A percentile compares a stretch with the other conserved stretches of the same genome.
Conservation (phyloP, 2,888 invertebrate species). For the Callyntrura guangdongensis region DNA sequence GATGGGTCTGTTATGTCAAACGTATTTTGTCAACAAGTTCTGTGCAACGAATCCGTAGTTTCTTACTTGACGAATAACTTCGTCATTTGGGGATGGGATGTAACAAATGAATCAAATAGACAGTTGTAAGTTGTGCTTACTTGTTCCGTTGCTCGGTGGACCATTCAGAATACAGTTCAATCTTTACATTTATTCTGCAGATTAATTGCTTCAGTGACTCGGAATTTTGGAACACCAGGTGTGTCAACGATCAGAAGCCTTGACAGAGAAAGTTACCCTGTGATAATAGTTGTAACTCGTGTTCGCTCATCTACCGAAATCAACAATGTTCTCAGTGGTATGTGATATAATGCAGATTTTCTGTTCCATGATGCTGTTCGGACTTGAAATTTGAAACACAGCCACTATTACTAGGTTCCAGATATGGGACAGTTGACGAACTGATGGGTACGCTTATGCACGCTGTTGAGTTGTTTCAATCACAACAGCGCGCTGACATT, state of each 20-base stretch:
- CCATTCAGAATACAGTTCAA: not conserved
- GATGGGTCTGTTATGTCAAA: conserved; percentile 98
- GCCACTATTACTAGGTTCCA: conserved; percentile 86
- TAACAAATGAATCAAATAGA: conserved; percentile 95
- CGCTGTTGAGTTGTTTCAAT: conserved; percentile 93
- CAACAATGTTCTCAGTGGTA: conserved; percentile 95
- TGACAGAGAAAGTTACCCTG: conserved; percentile 94
- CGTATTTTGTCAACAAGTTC: conserved; percentile 98
- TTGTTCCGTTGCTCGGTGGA: no score
- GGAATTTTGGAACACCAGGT: conserved; percentile 93
- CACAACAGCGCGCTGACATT: conserved; percentile 92
- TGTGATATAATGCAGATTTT: conserved; percentile 82
- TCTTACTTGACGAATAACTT: conserved; percentile 96
- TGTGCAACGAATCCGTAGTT: conserved; percentile 96
- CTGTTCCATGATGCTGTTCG: not conserved
- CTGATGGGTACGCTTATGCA: conserved; percentile 94
- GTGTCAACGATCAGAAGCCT: conserved; percentile 94
- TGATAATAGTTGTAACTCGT: conserved; percentile 95
- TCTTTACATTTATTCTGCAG: conserved; percentile 86
- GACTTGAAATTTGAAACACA: no score
- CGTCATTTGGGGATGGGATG: conserved; percentile 98
- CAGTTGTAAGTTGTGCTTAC: conserved; percentile 88
- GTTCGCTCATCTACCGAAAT: conserved; percentile 96
- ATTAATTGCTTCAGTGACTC: conserved; percentile 91
- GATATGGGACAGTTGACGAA: conserved; percentile 96